Evolutionary conservation across 2,888 invertebrate genomes (phyloP).

Genomic region (Caenorhabditis sp.): DNA sequence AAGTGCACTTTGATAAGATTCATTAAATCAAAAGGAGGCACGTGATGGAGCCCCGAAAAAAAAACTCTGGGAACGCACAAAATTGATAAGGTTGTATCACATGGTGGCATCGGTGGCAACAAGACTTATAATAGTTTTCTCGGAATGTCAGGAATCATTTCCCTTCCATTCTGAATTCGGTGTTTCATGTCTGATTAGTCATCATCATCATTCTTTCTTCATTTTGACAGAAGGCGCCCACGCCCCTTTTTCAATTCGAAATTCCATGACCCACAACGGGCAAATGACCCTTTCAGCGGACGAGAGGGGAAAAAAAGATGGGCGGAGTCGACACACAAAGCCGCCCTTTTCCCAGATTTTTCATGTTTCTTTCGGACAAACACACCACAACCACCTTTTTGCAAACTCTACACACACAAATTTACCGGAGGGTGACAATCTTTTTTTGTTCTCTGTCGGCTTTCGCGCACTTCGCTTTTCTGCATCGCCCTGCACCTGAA

Average conservation of each 20-base stretch:
- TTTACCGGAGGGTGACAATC: slow-evolving; percentile 28
- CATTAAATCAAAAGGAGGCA: slow-evolving; percentile 19
- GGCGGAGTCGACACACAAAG: slow-evolving; percentile 58
- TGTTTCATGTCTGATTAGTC: slow-evolving; percentile 36
- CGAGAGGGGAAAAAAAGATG: slow-evolving; percentile 30
- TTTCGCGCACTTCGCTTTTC: slow-evolving; percentile 31
- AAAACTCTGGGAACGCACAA: slow-evolving; percentile 4
- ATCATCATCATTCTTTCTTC: slow-evolving; percentile 20
- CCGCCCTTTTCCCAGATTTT: slow-evolving; percentile 48
- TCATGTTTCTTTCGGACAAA: slow-evolving; percentile 64
- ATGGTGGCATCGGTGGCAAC: slow-evolving; percentile 24
- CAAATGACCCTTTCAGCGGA: slow-evolving; percentile 53
- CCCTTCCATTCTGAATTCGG: slow-evolving; percentile 1
- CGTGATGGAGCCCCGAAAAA: slow-evolving; percentile 35
- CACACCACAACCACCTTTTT: slow-evolving; percentile 54
- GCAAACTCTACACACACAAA: slow-evolving; percentile 58
- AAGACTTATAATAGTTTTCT: slow-evolving; percentile 11
- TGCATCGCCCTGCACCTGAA: slow-evolving; percentile 27
- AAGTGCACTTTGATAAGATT: slow-evolving; percentile 51
- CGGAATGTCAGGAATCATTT: slow-evolving; percentile 7
- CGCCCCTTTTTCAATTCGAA: slow-evolving; percentile 46
- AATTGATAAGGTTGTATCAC: slow-evolving; percentile 34
- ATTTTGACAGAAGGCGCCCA: slow-evolving; percentile 29
- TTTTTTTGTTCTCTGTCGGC: slow-evolving; percentile 33
- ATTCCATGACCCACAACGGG: slow-evolving; percentile 62